Conservation (phyloP, 53 echinoderm and acorn worm species). For the Henricia sp. region DNA sequence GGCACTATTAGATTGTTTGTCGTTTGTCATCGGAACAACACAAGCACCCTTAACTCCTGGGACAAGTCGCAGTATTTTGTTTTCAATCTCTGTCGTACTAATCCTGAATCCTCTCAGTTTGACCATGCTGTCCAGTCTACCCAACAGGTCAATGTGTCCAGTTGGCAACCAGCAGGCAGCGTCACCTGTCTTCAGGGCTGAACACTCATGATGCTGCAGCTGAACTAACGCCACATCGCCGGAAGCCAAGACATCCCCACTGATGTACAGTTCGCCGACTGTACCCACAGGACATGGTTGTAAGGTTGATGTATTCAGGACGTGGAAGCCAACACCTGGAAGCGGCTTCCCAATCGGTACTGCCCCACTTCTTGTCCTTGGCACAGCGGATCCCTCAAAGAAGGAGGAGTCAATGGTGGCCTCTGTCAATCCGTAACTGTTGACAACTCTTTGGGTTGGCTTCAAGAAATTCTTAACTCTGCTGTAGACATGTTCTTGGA, state of each 20-base stretch:
- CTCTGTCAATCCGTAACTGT: slow-evolving; percentile 38
- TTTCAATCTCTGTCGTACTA: slow-evolving; percentile 48
- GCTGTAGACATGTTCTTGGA: slow-evolving; percentile 28
- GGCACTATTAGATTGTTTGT: neutral
- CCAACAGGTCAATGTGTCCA: slow-evolving; percentile 38
- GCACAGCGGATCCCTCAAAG: slow-evolving; percentile 34
- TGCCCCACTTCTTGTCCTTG: slow-evolving; percentile 23
- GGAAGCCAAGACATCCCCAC: slow-evolving; percentile 26
- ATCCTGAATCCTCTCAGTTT: slow-evolving; percentile 42
- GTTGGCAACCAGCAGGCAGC: slow-evolving; percentile 35
- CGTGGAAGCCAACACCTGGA: slow-evolving; percentile 11
- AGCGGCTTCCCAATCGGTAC: slow-evolving; percentile 45
- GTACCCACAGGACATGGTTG: slow-evolving; percentile 47
- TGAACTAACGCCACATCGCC: slow-evolving; percentile 37
- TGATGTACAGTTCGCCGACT: slow-evolving; percentile 32
- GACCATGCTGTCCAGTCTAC: slow-evolving; percentile 48
- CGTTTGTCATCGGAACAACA: neutral
- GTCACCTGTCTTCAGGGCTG: slow-evolving; percentile 35
- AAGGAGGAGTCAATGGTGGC: slow-evolving; percentile 34
- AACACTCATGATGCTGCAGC: neutral
- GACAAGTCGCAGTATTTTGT: slow-evolving; percentile 18
- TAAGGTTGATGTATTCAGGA: slow-evolving; percentile 17
- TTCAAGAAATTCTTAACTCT: neutral
- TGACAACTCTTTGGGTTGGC: slow-evolving; percentile 14
- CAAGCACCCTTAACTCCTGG: slow-evolving; percentile 31